Evolutionary conservation across 2,888 invertebrate genomes (phyloP), one percentile per base, ranked within the genome.

Genomic region (Cerastis leucographa): DNA sequence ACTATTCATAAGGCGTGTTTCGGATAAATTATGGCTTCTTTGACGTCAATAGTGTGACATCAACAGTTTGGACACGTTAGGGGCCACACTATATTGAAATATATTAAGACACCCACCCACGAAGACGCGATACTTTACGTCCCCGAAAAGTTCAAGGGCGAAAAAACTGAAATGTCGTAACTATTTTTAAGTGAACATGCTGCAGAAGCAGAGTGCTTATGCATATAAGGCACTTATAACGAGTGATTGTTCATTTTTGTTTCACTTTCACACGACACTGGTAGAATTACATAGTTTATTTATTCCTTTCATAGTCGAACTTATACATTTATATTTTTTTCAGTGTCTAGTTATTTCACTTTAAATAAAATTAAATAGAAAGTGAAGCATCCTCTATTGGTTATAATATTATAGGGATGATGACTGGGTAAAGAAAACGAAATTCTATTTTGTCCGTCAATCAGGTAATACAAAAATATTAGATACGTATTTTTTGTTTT

Each of bases 1-100:
- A 76, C 78, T 80, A 74, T 84, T 86, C 86, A 80, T 84, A 71
- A 76, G 71, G 35, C 56, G 73, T 56, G 70, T 56, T 68, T 44
- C 73, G 68, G 68, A 82, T 76, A 85, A 77, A 80, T 87, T 78
- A 82, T 74, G 72, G 40, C 54, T 44, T 71, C 51, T 73, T 76
- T 81, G 66, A 79, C 49, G 51, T 66, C 29, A 49, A 61, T 65
- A 75, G 69, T 71, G 76, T 35, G 66, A 44, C 46, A 69, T 54
- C 67, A 44, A 70, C 56, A 35, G 70, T 75, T 68, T 66, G 59
- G 65, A 61, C 69, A 51, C 19, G n/a, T 35, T 25, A 68, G 56
- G 54, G 25, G 9, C 7, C 22, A 14, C 22, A 59, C 42, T 62
- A 5, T 67, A 71, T 59, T 64, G 42, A 68, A 65, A 68, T 14